Evolutionary conservation across 2,113 vertebrate genomes (phyloP).

Genomic region (Motacilla tschutschensis): DNA sequence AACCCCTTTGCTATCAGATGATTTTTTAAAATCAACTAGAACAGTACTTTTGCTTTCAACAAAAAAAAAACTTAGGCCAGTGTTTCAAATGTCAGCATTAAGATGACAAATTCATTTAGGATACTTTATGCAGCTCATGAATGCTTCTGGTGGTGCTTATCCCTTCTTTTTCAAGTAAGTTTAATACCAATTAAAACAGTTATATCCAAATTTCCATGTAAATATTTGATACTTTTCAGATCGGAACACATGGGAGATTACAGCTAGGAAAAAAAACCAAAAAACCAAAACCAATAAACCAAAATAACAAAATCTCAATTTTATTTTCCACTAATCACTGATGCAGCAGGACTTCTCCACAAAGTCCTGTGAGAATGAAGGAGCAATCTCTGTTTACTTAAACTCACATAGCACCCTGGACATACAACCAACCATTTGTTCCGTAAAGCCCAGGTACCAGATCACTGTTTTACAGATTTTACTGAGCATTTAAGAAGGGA

Average conservation of each 20-base stretch:
- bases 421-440: neutral
- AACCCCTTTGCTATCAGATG: neutral
- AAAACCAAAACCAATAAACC: neutral
- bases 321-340: neutral
- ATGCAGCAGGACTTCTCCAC: neutral
- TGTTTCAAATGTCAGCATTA: neutral
- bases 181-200: neutral
- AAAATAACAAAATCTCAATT: accelerated
- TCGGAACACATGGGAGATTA: neutral
- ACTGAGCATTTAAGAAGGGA: neutral
- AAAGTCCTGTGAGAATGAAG: neutral
- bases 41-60: neutral
- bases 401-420: accelerated
- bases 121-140: neutral
- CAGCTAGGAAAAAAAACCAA: neutral
- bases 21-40: neutral
- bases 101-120: neutral
- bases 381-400: neutral
- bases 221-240: neutral
- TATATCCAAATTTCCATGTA: neutral
- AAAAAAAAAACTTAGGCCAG: neutral
- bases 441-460: neutral
- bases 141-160: neutral
- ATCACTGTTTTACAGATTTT: neutral
- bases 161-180: neutral